phyloP scores from a whole-genome alignment of 2,113 vertebrate species.

The Leptodactylus fuscus region DNA sequence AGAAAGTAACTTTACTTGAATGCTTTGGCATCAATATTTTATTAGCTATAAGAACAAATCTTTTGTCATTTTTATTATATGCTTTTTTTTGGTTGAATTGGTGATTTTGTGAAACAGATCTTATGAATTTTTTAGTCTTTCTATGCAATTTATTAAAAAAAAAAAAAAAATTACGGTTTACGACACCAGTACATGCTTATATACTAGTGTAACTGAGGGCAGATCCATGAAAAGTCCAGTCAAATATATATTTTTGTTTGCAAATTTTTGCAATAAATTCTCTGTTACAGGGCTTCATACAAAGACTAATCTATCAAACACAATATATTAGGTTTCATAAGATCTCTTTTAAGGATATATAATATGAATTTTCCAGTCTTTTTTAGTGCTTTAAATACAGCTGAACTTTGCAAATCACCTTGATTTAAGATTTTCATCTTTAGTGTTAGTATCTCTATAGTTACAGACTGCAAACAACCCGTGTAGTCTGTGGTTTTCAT shows the following conservation, averaged over 20 bases:
- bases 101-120: slow-evolving; percentile 94
- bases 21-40: slow-evolving; percentile 94
- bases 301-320: too few relatives aligned
- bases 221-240: neutral
- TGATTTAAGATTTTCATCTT: neutral
- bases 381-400: too few relatives aligned
- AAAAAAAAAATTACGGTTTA: neutral
- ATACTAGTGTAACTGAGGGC: neutral
- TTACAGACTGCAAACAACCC: too few relatives aligned
- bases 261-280: too few relatives aligned
- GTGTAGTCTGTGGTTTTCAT: too few relatives aligned
- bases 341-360: too few relatives aligned
- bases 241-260: neutral
- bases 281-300: too few relatives aligned
- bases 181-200: neutral
- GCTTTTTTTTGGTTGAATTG: slow-evolving; percentile 79
- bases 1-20: slow-evolving; percentile 99
- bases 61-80: slow-evolving; percentile 89
- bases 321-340: too few relatives aligned
- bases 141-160: neutral
- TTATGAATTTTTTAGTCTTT: slow-evolving; percentile 93
- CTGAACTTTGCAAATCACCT: too few relatives aligned
- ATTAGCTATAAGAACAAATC: slow-evolving; percentile 95
- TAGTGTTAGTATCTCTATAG: neutral
- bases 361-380: too few relatives aligned